Evolutionary conservation across 2,888 invertebrate genomes (phyloP).

Genomic region (Barypeithes pellucidus): DNA sequence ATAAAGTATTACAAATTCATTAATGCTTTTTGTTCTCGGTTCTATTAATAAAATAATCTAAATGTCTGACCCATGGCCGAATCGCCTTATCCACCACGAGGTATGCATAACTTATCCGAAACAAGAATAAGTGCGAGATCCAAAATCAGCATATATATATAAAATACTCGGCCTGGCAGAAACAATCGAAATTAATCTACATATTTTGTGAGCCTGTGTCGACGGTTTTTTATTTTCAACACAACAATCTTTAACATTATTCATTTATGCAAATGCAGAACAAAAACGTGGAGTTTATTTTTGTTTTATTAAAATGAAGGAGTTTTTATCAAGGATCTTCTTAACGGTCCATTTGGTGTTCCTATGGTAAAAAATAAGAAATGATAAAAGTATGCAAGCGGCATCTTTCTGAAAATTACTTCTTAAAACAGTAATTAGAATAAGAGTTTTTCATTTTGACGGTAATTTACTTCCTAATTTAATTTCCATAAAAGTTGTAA

Average conservation of each 20-base stretch:
- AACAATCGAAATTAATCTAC: slow-evolving; percentile 30
- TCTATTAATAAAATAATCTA: neutral
- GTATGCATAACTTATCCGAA: slow-evolving; percentile 3
- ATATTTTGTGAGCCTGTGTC: slow-evolving; percentile 26
- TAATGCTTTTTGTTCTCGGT: no score
- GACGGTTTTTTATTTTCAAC: slow-evolving; percentile 23
- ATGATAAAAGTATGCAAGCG: neutral
- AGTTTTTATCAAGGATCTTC: neutral
- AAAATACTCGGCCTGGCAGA: slow-evolving; percentile 2
- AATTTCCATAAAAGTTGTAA: no score
- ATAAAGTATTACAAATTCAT: no score
- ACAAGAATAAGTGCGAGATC: slow-evolving; percentile 1
- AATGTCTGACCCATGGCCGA: neutral
- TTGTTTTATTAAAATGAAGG: slow-evolving; percentile 25
- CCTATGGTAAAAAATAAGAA: neutral
- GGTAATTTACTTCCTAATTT: no score
- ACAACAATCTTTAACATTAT: slow-evolving; percentile 28
- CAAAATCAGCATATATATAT: slow-evolving; percentile 30
- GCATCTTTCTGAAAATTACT: no score
- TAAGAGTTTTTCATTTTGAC: no score
- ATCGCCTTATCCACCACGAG: neutral
- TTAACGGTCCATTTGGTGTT: slow-evolving; percentile 18
- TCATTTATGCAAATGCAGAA: slow-evolving; percentile 13
- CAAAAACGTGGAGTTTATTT: slow-evolving; percentile 23
- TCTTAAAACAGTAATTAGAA: neutral